Evolutionary conservation across 2,888 invertebrate genomes (phyloP), one percentile per base, ranked within the genome.

Genomic region (Pseudanteris insignis): DNA sequence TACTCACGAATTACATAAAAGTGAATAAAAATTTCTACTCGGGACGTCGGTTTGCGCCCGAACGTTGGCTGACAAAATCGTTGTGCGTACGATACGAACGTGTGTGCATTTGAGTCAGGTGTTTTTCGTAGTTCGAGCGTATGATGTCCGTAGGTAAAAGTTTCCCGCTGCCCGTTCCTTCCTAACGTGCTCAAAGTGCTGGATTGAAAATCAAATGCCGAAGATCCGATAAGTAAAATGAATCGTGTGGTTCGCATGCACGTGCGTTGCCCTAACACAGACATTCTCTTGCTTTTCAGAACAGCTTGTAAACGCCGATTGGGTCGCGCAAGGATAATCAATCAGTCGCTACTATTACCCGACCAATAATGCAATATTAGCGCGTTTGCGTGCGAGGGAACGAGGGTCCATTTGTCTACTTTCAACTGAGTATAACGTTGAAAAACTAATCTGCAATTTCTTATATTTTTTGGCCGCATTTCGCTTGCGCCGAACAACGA

Each of bases 291-390:
- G 58, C 51, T 70, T 74, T 75, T 74, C 76, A 76, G 75, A 75
- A 72, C 72, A 70, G 70, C 71, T 73, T 75, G 67, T 76, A 75
- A 76, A 66, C 72, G 67, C 70, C 69, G 67, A 67, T 70, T 66
- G 67, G 66, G 70, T 64, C 68, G 70, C 71, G 72, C 67, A 69
- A 69, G 69, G 69, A 67, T 67, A 69, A 69, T 68, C 68, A 67
- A 67, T 67, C 55, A 63, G 66, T 65, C 63, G 61, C 69, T 66
- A 66, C 68, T 43, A 66, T 65, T 67, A 66, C 58, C 47, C 47
- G 59, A 59, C 59, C 59, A 63, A 51, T 63, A 63, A 54, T 51
- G 51, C 50, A 59, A 55, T 63, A 59, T 51, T 55, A 50, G 47
- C 51, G 55, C 55, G 51, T 47, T 37, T 63, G 54, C 43, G 43